phyloP scores from a whole-genome alignment of 64 coral and sea anemone species.

The Pocillopora damicornis region DNA sequence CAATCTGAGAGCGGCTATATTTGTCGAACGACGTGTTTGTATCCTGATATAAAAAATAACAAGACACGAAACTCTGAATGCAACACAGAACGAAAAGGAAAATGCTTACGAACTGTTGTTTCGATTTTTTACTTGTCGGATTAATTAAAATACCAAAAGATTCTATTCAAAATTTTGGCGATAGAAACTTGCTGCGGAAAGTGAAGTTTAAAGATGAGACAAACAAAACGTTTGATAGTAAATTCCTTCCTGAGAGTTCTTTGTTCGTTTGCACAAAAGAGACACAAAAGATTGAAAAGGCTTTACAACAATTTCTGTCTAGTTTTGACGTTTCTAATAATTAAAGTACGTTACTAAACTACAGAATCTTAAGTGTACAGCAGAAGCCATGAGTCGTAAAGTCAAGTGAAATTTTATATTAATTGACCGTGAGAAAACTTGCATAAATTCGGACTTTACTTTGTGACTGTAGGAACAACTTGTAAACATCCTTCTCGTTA shows the following conservation, averaged over 20 bases:
- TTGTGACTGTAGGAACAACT: too few species aligned
- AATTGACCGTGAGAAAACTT: not conserved
- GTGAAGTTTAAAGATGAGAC: not conserved
- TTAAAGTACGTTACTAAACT: not conserved
- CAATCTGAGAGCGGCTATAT: not conserved
- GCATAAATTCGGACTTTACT: too few species aligned
- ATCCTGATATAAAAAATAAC: not conserved
- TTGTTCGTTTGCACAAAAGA: constrained; percentile 3
- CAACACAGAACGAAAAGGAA: not conserved
- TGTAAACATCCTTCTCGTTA: too few species aligned
- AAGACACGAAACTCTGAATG: not conserved
- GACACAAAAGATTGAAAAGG: constrained; percentile 6
- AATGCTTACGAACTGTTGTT: not conserved
- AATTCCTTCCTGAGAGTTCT: not conserved
- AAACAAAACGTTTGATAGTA: not conserved
- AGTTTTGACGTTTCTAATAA: constrained; percentile 20
- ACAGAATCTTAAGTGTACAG: not conserved
- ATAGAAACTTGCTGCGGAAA: not conserved
- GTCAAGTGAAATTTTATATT: not conserved
- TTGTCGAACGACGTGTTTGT: not conserved
- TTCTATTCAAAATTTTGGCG: not conserved
- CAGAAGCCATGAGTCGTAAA: not conserved
- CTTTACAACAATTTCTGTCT: not conserved
- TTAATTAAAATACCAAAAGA: not conserved
- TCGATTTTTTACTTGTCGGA: not conserved